Percentiles rank a stretch among this genome's conserved stretches.
Conservation (phyloP, 2,888 invertebrate genomes). For the Alviniconcha strummeri region DNA sequence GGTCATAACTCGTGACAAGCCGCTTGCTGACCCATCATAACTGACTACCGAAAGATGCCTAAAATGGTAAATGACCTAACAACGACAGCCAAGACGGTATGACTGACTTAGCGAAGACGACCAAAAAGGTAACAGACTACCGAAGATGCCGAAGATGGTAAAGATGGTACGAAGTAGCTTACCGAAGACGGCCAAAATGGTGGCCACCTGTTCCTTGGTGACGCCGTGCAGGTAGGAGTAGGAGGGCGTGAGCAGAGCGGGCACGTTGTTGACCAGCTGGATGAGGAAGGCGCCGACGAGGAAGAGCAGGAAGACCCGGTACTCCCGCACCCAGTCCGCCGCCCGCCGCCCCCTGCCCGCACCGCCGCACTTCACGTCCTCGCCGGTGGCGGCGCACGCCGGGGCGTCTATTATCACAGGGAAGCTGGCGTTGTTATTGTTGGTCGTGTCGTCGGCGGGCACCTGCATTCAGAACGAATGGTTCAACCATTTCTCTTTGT, state of each 20-base stretch:
- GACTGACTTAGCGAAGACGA: no score
- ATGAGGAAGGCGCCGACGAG: constrained; percentile 36
- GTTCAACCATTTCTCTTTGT: no score
- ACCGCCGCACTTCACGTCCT: neutral
- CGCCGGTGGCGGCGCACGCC: neutral
- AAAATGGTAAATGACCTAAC: no score
- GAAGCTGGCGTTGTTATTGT: neutral
- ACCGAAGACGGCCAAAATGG: constrained; percentile 37
- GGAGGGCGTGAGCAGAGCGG: constrained; percentile 31
- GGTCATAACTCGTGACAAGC: no score
- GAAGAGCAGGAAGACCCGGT: constrained; percentile 33
- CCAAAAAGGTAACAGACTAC: no score
- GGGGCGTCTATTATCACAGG: neutral
- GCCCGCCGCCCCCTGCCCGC: neutral
- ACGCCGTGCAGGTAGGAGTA: constrained; percentile 33
- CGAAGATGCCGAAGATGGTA: no score
- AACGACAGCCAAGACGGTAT: no score
- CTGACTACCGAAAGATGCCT: no score
- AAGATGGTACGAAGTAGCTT: neutral
- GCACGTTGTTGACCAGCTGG: constrained; percentile 35
- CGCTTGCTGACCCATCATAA: no score
- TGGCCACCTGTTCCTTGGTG: constrained; percentile 25
- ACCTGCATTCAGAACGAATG: neutral
- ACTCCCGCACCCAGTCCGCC: neutral
- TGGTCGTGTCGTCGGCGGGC: neutral